These are phyloP conservation scores for Dryobotodes eremita DNA, from an alignment of 2,888 invertebrate genomes.

Conservation along the genomic window DNA sequence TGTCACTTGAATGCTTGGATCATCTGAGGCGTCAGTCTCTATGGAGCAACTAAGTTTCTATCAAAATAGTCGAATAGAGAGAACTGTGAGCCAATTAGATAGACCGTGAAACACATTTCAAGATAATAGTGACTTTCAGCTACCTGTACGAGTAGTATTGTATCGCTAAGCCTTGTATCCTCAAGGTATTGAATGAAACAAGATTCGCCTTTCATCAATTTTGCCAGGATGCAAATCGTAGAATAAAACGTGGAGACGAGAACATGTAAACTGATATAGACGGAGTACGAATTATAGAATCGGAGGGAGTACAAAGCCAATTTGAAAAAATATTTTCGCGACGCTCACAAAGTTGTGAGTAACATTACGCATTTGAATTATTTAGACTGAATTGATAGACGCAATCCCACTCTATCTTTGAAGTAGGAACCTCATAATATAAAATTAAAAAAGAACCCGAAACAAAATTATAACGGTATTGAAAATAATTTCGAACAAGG, in stretches of 20 bases:
- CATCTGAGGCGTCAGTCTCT: not conserved
- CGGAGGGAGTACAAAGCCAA: not conserved
- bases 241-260: not conserved
- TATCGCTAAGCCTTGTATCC: not conserved
- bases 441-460: not conserved
- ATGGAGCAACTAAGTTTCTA: not conserved
- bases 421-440: not conserved
- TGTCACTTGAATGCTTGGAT: not conserved
- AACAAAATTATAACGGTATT: not conserved
- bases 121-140: not conserved
- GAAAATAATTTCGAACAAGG: not conserved
- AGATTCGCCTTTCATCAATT: constrained; percentile 7
- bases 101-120: not conserved
- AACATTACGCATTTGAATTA: not conserved
- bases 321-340: not conserved
- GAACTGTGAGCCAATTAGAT: not conserved
- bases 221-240: not conserved
- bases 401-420: not conserved
- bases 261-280: not conserved
- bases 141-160: not conserved
- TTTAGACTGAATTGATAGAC: not conserved
- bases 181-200: not conserved
- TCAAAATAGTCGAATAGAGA: not conserved
- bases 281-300: not conserved
- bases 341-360: not conserved